These are phyloP conservation scores for Panzeria rudis DNA, from an alignment of 2,888 invertebrate species.

Conservation along the genomic window DNA sequence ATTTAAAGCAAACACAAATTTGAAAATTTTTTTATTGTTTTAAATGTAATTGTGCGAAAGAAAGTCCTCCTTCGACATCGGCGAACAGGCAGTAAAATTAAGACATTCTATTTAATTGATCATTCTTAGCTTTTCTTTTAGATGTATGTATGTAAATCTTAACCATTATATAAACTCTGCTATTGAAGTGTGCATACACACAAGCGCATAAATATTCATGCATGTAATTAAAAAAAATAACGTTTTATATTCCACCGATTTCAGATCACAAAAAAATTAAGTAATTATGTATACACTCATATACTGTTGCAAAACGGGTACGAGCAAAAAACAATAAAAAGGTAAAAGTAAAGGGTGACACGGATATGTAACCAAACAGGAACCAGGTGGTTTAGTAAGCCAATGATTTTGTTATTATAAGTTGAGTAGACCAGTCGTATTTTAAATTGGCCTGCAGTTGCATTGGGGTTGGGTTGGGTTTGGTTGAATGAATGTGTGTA, in stretches of 20 bases:
- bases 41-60: no score
- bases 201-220: background rate
- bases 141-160: background rate
- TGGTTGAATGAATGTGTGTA: background rate
- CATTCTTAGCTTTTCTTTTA: no score
- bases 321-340: constrained; percentile 11
- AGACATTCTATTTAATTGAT: no score
- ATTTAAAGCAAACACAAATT: no score
- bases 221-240: background rate
- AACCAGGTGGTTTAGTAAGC: constrained; percentile 59
- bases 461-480: constrained; percentile 1
- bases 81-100: no score
- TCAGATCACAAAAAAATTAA: background rate
- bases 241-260: background rate
- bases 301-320: background rate
- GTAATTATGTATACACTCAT: background rate
- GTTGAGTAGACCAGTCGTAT: background rate
- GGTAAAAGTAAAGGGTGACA: constrained; percentile 60
- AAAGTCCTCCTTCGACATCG: no score
- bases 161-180: no score
- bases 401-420: constrained; percentile 52
- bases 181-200: no score
- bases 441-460: constrained; percentile 29
- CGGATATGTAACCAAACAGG: constrained; percentile 67
- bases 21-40: no score